Base-by-base conservation (phyloP, 2,113 vertebrate genomes). In the Anoplopoma fimbria region DNA sequence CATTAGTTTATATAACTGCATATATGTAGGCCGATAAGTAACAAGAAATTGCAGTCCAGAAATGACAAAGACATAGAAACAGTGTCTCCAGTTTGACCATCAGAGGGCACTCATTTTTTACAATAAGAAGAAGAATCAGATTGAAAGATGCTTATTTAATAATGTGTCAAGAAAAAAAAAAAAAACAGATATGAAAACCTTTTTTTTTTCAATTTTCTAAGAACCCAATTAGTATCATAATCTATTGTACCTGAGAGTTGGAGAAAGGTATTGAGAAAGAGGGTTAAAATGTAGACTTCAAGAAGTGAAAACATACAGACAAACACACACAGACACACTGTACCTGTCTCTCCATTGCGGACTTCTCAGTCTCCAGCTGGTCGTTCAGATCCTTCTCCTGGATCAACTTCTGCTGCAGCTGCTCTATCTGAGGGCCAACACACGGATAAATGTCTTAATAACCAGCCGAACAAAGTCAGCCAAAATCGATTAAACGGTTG, bases 351-450 rank as follows among this genome's bases (percentile, higher is more conserved):
- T 95, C 95, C 78, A 93, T 64, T 74, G 83, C 21, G 15, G 8
- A 25, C 63, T 94, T 95, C 9, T 95, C 94, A 42, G 65, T 89
- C 14, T 96, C 94, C 93, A 95, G 85, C 71, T 93, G 81, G n/a
- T 95, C 94, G 8, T 86, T 95, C 25, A 93, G 81, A 69, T 96
- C 95, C 70, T 94, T 95, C 87, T 94, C 85, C 79, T 96, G 94
- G 38, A 95, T 89, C 77, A 95, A 12, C 82, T 95, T 95, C 76
- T 94, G 58, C 91, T 96, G 95, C 74, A 95, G 84, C 87, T 95
- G 95, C 72, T 96, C 95, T 0, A 67, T 90, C 95, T 96, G 86
- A 27, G 40, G 71, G 6, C 3, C 73, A 62, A 90, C 23, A 69
- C 25, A 17, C 4, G 34, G 4, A 34, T 0, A 45, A 3, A 34